A percentile compares a stretch with the other conserved stretches of the same genome.
Conservation (phyloP, 2,888 invertebrate species). For the Papilio elwesi region DNA sequence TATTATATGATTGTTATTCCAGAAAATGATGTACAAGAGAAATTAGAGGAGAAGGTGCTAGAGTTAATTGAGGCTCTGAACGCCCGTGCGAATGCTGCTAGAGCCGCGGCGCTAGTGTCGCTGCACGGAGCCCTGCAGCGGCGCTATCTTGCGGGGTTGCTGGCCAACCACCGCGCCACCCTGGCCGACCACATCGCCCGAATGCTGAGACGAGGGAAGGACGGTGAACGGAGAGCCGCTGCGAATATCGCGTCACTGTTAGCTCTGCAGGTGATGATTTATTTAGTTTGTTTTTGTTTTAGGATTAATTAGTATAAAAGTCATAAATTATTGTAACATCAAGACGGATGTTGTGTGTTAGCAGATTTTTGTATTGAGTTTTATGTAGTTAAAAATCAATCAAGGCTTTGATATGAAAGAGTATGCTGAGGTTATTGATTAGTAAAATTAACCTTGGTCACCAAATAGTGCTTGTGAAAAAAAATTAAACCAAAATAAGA, state of each 20-base stretch:
- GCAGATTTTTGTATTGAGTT: too few species aligned
- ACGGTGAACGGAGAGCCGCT: constrained; percentile 92
- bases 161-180: constrained; percentile 90
- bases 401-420: too few species aligned
- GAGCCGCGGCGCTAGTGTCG: constrained; percentile 88
- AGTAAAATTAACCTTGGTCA: too few species aligned
- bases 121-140: constrained; percentile 90
- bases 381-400: too few species aligned
- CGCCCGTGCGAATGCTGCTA: constrained; percentile 94
- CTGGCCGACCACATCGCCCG: constrained; percentile 92
- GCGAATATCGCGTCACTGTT: constrained; percentile 92
- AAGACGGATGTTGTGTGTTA: too few species aligned
- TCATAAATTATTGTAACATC: too few species aligned
- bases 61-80: constrained; percentile 94
- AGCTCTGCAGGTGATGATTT: constrained; percentile 88
- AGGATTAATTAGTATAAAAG: too few species aligned
- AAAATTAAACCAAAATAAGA: too few species aligned
- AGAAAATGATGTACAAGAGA: constrained; percentile 84
- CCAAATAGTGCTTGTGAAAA: too few species aligned
- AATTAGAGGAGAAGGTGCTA: constrained; percentile 93
- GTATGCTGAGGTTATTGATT: too few species aligned
- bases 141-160: constrained; percentile 90
- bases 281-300: too few species aligned
- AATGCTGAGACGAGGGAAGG: constrained; percentile 92
- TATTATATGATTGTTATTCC: constrained; percentile 42